phyloP scores from a whole-genome alignment of 2,888 invertebrate genomes.

The Bhutanitis thaidina region DNA sequence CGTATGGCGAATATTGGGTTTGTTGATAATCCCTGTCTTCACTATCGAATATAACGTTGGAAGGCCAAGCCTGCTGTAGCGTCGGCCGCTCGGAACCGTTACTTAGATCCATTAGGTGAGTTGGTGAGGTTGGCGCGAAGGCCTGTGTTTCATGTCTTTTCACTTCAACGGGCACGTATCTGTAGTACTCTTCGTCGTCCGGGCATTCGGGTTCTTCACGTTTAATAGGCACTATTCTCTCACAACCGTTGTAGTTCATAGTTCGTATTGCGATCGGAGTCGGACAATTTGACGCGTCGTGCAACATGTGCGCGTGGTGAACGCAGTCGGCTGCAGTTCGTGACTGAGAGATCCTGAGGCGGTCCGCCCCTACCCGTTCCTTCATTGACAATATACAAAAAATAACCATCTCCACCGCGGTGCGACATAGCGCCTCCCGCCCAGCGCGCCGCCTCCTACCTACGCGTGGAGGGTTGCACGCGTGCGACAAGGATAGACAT shows the following conservation, averaged over 20 bases:
- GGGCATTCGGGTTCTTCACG: slow-evolving; percentile 60
- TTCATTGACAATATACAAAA: slow-evolving; percentile 78
- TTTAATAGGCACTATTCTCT: slow-evolving; percentile 62
- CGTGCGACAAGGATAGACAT: slow-evolving; percentile 50
- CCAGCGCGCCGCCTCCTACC: slow-evolving; percentile 48
- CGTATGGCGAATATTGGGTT: slow-evolving; percentile 46
- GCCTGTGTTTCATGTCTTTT: slow-evolving; percentile 50
- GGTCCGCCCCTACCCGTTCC: slow-evolving; percentile 70
- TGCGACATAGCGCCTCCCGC: slow-evolving; percentile 37
- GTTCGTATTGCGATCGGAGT: slow-evolving; percentile 32
- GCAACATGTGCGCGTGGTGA: slow-evolving; percentile 45
- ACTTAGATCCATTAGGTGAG: slow-evolving; percentile 70
- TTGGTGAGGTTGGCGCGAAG: slow-evolving; percentile 61
- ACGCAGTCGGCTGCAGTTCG: slow-evolving; percentile 52
- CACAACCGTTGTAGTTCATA: slow-evolving; percentile 68
- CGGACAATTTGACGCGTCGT: slow-evolving; percentile 28
- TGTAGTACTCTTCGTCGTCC: slow-evolving; percentile 67
- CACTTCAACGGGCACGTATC: slow-evolving; percentile 57
- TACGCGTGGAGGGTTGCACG: slow-evolving; percentile 28
- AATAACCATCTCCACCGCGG: slow-evolving; percentile 64
- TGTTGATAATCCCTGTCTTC: slow-evolving; percentile 58
- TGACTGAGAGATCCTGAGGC: slow-evolving; percentile 49
- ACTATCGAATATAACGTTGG: slow-evolving; percentile 44
- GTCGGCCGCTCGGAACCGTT: slow-evolving; percentile 57
- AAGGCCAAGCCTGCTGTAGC: slow-evolving; percentile 47